Evolutionary conservation across 2,797 vertebrate species (phyloP).

Genomic region (Darevskia nairensis): DNA sequence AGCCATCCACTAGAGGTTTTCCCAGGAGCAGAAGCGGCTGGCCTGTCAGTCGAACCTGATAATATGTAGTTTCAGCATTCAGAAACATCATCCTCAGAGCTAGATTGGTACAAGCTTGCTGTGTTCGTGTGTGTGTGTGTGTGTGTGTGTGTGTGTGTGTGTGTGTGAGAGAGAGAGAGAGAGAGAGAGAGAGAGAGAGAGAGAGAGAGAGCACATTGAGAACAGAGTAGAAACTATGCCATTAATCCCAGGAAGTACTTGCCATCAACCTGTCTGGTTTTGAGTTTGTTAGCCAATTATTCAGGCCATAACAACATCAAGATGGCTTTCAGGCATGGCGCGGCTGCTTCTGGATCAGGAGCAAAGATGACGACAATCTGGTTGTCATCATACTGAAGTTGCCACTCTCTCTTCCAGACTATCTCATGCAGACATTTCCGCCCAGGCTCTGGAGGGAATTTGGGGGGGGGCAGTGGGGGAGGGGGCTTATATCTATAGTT

Average conservation of each 20-base stretch:
- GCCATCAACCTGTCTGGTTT: background rate
- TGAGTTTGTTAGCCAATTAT: background rate
- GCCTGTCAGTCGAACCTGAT: background rate
- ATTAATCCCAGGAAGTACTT: background rate
- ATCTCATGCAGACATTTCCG: background rate
- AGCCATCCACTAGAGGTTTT: too few relatives aligned
- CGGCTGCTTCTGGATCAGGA: background rate
- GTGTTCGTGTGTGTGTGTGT: too few relatives aligned
- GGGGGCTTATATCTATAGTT: too few relatives aligned
- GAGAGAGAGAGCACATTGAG: too few relatives aligned
- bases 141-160: too few relatives aligned
- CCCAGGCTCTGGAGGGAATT: background rate
- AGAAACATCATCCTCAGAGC: background rate
- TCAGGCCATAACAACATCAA: background rate
- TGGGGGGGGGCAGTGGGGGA: background rate
- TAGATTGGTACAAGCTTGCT: too few relatives aligned
- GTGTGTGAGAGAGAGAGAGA: too few relatives aligned
- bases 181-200: background rate
- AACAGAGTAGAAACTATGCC: too few relatives aligned
- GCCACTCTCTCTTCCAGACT: background rate
- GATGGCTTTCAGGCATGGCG: background rate
- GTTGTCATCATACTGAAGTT: background rate
- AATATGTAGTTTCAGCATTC: too few relatives aligned
- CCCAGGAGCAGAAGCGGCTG: background rate
- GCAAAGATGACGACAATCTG: background rate